These are phyloP conservation scores for Varecia variegata DNA, from an alignment of 2,797 vertebrate species.

Conservation along the genomic window DNA sequence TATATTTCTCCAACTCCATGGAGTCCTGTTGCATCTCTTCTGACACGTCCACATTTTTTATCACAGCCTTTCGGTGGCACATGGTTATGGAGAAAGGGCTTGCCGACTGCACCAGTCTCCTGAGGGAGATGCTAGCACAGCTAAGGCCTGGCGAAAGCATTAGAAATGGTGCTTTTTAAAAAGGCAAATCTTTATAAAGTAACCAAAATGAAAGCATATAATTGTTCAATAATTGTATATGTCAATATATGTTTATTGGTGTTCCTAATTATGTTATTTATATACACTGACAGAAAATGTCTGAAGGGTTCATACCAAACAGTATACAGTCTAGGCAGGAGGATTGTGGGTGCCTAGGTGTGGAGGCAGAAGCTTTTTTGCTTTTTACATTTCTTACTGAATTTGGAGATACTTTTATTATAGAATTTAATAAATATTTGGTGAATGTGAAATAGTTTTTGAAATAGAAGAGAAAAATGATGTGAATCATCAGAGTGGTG, in stretches of 20 bases:
- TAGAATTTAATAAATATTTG: not conserved
- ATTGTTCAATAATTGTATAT: not conserved
- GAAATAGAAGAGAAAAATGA: not conserved
- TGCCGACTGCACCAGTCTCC: not conserved
- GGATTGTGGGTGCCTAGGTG: not conserved
- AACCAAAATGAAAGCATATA: not conserved
- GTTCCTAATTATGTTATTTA: not conserved
- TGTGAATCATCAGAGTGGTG: not conserved
- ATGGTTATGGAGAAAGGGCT: not conserved
- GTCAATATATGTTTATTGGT: not conserved
- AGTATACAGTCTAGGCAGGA: not conserved
- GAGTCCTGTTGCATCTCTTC: not conserved
- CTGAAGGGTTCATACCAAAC: not conserved
- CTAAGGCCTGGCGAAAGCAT: not conserved
- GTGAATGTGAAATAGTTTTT: not conserved
- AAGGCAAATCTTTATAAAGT: slow-evolving; percentile 9
- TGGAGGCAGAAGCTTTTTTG: not conserved
- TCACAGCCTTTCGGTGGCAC: not conserved
- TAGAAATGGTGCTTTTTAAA: not conserved
- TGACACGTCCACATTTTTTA: not conserved
- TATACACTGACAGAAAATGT: not conserved
- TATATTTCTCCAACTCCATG: not conserved
- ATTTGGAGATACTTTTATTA: not conserved
- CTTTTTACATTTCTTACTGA: not conserved
- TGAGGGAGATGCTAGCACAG: not conserved